Evolutionary conservation across 2,888 invertebrate genomes (phyloP), one percentile per base, ranked within the genome.

Genomic region (Luffia ferchaultella): DNA sequence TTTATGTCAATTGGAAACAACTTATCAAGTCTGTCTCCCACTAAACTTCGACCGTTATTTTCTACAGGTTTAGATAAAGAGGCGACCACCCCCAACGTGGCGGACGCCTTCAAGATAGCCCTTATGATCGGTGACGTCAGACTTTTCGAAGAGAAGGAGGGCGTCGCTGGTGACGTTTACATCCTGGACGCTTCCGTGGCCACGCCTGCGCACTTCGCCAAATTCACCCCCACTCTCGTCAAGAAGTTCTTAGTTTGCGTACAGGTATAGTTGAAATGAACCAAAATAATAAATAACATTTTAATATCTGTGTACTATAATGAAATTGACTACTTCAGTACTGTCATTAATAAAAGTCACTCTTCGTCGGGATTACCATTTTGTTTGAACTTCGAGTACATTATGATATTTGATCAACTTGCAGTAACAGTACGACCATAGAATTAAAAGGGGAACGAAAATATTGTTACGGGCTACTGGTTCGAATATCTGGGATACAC

Each of bases 171-270:
- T 1, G 94, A 95, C 63, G 88, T 94, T 15, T 93, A 93, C 67
- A 86, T 95, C 52, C 71, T 94, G 46, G 94, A 94, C 61, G 94
- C 93, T 0, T 85, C 88, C 19, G 90, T 92, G 20, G 93, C 92
- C 1, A 92, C 92, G 0, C 89, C 93, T 0, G 85, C 89, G 0
- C 93, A 94, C 69, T 93, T 94, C 68, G 89, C 93, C 57, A 94
- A 93, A 76, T 91, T 94, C 70, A 92, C 93, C 0, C 94, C 94
- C 0, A 84, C 90, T 0, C 73, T 93, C 48, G 90, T 93, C 49
- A 94, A 93, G 80, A 94, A 94, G 74, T 93, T 94, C 79, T 84
- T 94, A 62, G 90, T 93, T 54, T 93, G 93, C 70, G 93, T 93
- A 16, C 92, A 92, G 86, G 83, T 83, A 47, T 51, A 68, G 60